Evolutionary conservation across 2,797 vertebrate species (phyloP), one percentile per base, ranked within the genome.

Genomic region (Lepilemur ruficaudatus): DNA sequence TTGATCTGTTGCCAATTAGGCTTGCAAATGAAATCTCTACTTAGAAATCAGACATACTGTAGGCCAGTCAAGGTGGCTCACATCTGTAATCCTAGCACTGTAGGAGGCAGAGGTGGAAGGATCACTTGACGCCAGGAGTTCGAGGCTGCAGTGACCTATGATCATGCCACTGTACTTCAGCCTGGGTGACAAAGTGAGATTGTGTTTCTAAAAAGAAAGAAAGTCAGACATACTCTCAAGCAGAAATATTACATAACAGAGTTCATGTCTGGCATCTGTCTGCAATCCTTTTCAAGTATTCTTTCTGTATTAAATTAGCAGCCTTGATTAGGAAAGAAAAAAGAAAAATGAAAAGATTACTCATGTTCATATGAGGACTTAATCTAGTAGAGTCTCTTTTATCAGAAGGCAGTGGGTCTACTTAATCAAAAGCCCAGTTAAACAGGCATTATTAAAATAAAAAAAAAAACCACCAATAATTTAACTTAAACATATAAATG

Each of bases 361-460:
- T 91, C 50, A 59, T 17, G 55, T 5, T 20, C 30, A 0, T 92
- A 38, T 59, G 41, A 93, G 32, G 28, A 95, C 22, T 83, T 88
- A 82, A 78, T 67, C 63, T 88, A 41, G 10, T 35, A 72, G 9
- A 25, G 10, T 75, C 15, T 17, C 7, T 93, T 92, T 93, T 83
- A 61, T 25, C 11, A 76, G 70, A 86, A 94, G 69, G n/a, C 75
- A 20, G 7, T 70, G 9, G 41, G 13, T n/a, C 12, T 10, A 48
- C 43, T 55, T 93, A 87, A 88, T 81, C 38, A 41, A 94, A 93
- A 76, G 23, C 22, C 25, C 30, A 79, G 13, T 91, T 76, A 96
- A 91, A 43, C 14, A 94, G 25, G 30, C 32, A 70, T 81, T 89
- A 73, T 72, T 89, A 92, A 93, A 95, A 73, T 63, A 79, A 86